phyloP scores from a whole-genome alignment of 2,797 vertebrate species.

The Myotis myotis region DNA sequence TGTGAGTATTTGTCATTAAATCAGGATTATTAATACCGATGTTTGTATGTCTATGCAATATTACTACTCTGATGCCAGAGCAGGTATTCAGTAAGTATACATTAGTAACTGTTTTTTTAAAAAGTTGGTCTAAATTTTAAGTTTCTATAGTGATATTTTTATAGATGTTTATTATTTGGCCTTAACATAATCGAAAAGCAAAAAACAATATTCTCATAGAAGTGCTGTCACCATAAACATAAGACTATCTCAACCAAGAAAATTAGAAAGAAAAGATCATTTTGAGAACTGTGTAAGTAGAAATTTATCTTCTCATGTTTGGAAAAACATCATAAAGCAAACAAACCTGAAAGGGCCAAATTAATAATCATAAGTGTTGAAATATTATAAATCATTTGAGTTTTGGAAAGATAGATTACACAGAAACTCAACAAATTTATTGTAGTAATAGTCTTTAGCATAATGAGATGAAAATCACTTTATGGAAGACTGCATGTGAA shows the following conservation, averaged over 20 bases:
- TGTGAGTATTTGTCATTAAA: background rate
- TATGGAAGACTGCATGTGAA: constrained; percentile 21
- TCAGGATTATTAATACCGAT: background rate
- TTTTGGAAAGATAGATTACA: constrained; percentile 43
- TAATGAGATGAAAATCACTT: constrained; percentile 25
- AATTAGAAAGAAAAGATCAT: constrained; percentile 1
- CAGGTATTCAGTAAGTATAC: background rate
- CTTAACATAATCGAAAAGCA: background rate
- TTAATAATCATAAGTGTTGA: constrained; percentile 45
- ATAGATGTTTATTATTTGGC: background rate
- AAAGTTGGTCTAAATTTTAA: background rate
- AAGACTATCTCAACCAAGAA: background rate
- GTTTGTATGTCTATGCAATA: background rate
- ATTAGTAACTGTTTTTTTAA: background rate
- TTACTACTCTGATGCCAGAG: background rate
- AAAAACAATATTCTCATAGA: background rate
- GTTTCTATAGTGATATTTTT: background rate
- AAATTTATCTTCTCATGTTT: constrained; percentile 40
- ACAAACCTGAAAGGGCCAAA: background rate
- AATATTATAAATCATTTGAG: background rate
- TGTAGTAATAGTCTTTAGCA: background rate
- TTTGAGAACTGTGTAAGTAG: background rate
- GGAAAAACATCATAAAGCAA: background rate
- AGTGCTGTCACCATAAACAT: background rate
- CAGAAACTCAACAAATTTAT: constrained; percentile 1